phyloP scores from a whole-genome alignment of 2,888 invertebrate species.

The Drosophila subsilvestris region DNA sequence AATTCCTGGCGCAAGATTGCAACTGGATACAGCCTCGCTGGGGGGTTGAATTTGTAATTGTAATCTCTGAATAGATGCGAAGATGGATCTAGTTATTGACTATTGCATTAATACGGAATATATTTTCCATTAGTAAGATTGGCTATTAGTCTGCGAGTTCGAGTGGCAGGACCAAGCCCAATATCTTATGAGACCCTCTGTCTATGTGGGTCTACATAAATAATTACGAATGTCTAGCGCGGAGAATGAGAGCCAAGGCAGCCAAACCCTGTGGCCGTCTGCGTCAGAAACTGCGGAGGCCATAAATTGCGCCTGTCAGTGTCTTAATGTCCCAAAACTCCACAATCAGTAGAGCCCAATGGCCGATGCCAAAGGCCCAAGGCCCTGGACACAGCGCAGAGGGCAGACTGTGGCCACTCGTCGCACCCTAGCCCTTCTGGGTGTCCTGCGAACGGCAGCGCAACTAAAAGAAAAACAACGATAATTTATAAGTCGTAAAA shows the following conservation, averaged over 20 bases:
- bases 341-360: slow-evolving; percentile 77
- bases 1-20: background rate
- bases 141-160: slow-evolving; percentile 34
- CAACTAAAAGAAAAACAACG: slow-evolving; percentile 71
- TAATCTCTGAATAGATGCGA: slow-evolving; percentile 5
- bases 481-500: slow-evolving; percentile 78
- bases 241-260: slow-evolving; percentile 70
- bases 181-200: slow-evolving; percentile 23
- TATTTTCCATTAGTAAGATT: slow-evolving; percentile 46
- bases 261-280: slow-evolving; percentile 48
- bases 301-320: slow-evolving; percentile 82
- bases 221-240: slow-evolving; percentile 61
- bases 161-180: slow-evolving; percentile 31
- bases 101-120: background rate
- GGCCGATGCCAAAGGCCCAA: slow-evolving; percentile 1
- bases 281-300: slow-evolving; percentile 58
- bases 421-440: slow-evolving; percentile 58
- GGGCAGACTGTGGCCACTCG: slow-evolving; percentile 3
- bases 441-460: slow-evolving; percentile 66
- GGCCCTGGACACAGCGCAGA: background rate
- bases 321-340: slow-evolving; percentile 82
- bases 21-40: background rate
- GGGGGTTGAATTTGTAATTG: slow-evolving; percentile 24
- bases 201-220: slow-evolving; percentile 50
- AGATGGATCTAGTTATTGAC: slow-evolving; percentile 4